Conservation (phyloP, 1,140 invertebrate genomes). For the Pseudomyrmex dendroicus region DNA sequence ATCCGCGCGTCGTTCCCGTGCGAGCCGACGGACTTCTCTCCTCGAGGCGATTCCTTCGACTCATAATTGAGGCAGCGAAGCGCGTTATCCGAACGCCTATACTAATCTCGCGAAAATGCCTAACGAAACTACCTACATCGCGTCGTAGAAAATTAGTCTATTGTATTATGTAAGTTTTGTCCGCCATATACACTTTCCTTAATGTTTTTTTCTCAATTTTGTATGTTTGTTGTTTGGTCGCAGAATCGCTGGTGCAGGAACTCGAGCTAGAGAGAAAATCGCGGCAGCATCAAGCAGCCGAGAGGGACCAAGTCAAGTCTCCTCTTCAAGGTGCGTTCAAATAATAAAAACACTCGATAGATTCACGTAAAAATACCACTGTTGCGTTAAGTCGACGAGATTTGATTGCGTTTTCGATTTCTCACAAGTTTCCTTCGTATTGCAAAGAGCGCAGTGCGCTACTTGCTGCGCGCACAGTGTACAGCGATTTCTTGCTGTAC, state of each 20-base stretch:
- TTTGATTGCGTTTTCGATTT: background rate
- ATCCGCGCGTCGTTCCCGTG: conserved; percentile 37
- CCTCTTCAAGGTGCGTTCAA: conserved; percentile 90
- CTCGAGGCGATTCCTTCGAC: conserved; percentile 18
- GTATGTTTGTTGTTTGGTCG: conserved; percentile 78
- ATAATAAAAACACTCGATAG: conserved; percentile 33
- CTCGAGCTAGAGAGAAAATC: conserved; percentile 94
- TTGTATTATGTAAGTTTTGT: conserved; percentile 33
- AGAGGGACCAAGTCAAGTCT: conserved; percentile 92
- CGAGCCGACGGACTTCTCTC: background rate
- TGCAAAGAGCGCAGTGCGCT: conserved; percentile 20
- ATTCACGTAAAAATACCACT: background rate
- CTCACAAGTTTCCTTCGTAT: conserved; percentile 15
- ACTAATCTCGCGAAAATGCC: conserved; percentile 39
- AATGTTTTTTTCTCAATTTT: conserved; percentile 48
- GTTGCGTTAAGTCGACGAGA: background rate
- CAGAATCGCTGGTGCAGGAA: conserved; percentile 94
- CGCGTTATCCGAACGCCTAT: conserved; percentile 51
- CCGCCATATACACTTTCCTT: background rate
- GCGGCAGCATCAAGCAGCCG: conserved; percentile 90
- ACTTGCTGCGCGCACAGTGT: conserved; percentile 19
- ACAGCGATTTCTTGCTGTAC: conserved; percentile 67
- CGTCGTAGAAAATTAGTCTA: background rate
- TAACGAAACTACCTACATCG: conserved; percentile 12
- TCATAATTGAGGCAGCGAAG: conserved; percentile 25